phyloP scores from a whole-genome alignment of 2,888 invertebrate species.

The Synanthedon andrenaeformis region DNA sequence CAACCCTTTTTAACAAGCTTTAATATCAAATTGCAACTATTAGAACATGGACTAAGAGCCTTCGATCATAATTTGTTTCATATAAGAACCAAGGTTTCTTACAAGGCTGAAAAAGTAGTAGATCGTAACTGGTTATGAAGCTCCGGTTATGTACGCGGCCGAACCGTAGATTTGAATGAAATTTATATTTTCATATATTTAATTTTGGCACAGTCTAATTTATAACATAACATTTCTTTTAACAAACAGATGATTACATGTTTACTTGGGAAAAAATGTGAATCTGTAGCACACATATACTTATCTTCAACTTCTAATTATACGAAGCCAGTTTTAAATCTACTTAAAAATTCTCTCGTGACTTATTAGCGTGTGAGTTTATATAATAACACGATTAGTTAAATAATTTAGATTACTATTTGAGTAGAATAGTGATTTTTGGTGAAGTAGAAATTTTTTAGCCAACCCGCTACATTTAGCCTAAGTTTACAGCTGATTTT shows the following conservation, averaged over 20 bases:
- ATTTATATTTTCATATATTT: not conserved
- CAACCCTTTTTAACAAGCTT: not conserved
- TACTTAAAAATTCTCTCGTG: not conserved
- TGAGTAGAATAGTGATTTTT: no score
- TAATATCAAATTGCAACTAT: not conserved
- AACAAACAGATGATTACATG: no score
- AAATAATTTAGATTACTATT: not conserved
- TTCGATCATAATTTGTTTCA: no score
- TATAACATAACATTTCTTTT: no score
- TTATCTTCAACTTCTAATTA: not conserved
- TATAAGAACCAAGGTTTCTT: no score
- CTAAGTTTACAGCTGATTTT: no score
- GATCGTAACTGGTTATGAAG: no score
- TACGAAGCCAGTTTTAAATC: not conserved
- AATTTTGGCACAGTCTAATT: no score
- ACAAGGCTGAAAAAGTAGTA: not conserved
- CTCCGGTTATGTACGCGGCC: not conserved
- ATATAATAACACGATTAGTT: no score
- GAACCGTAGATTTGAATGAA: not conserved
- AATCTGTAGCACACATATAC: not conserved
- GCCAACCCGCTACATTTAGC: no score
- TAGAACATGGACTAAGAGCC: not conserved
- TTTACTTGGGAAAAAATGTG: no score
- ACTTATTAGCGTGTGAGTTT: not conserved
- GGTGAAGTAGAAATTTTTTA: no score